Evolutionary conservation across 2,888 invertebrate species (phyloP), one percentile per base, ranked within the genome.

Genomic region (Synanthedon vespiformis): DNA sequence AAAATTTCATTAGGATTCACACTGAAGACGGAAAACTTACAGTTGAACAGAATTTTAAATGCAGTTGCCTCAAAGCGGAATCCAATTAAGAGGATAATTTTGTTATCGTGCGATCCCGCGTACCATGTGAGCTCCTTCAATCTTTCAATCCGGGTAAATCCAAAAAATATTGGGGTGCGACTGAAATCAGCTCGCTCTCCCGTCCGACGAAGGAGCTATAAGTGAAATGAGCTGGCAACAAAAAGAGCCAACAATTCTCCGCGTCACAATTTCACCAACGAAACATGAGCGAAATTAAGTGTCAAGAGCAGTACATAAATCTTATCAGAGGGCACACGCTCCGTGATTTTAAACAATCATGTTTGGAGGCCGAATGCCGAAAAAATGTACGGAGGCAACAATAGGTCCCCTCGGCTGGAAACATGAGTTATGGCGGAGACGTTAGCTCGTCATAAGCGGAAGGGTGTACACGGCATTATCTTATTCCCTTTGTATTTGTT

Each of bases 251-350:
- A 34, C 34, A 34, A 44, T 44, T 44, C 12, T 44, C 6, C 14
- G 13, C 44, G 44, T 34, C 34, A 34, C 34, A 34, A 34, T 34
- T 34, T 34, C 34, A 34, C 34, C 34, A 44, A n/a, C 44, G 44
- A 13, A 70, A 70, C 70, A 66, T 63, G 72, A 72, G 71, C 76
- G 67, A 81, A 82, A 82, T 82, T 74, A 82, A 75, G 75, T 82
- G 83, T 82, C 83, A 81, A 72, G 61, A 68, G 60, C 82, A 82
- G 77, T 74, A 71, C 69, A 79, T 80, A 78, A 80, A 80, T 80
- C 76, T 77, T 77, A 80, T 82, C 80, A 78, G 68, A 62, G 64
- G 60, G 70, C 70, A 71, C 73, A 74, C 78, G 79, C 71, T 67
- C 67, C 63, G 71, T 74, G 79, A 76, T 77, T 81, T 80, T 77